Percentiles rank a stretch among this genome's conserved stretches.
Conservation (phyloP, 2,888 invertebrate species). For the Ommatoiulus sabulosus region DNA sequence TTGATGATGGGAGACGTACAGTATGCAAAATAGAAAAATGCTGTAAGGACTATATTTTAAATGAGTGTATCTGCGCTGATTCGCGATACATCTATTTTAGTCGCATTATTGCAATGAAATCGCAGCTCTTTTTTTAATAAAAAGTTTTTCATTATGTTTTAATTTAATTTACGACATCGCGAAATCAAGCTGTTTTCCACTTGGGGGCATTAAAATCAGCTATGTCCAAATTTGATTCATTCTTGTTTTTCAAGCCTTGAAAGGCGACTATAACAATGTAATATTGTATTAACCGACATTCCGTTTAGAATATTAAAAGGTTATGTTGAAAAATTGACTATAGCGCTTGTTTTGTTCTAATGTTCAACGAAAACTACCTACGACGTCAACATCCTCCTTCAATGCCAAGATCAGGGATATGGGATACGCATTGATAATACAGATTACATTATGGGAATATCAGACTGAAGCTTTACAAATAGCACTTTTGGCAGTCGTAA, state of each 20-base stretch:
- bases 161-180: not conserved
- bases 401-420: too few species aligned
- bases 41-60: not conserved
- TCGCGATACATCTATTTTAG: not conserved
- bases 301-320: constrained; percentile 21
- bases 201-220: not conserved
- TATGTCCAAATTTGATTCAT: not conserved
- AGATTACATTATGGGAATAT: too few species aligned
- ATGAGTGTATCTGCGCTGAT: not conserved
- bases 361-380: not conserved
- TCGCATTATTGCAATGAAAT: not conserved
- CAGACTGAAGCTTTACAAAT: too few species aligned
- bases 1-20: not conserved
- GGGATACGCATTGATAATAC: too few species aligned
- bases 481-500: too few species aligned
- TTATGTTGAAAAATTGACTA: not conserved
- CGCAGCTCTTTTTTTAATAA: not conserved
- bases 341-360: not conserved
- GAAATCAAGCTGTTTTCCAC: not conserved
- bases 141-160: not conserved
- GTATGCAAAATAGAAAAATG: not conserved
- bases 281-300: constrained; percentile 19
- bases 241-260: not conserved
- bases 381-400: too few species aligned
- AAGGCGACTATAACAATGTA: not conserved